Evolutionary conservation across 1,140 invertebrate genomes (phyloP).

Genomic region (Zophobas morio): DNA sequence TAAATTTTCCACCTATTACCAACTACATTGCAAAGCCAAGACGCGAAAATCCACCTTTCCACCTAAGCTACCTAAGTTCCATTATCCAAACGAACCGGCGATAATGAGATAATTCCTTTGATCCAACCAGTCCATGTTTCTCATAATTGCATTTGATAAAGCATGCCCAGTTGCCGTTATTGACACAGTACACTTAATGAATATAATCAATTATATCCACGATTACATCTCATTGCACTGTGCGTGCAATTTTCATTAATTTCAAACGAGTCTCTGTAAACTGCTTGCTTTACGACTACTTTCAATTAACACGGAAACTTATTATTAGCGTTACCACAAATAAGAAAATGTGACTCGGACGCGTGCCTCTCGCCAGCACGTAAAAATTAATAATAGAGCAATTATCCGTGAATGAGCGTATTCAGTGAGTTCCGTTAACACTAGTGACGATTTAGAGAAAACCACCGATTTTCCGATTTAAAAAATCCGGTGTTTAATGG

Average conservation of each 20-base stretch:
- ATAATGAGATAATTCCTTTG: too few species aligned
- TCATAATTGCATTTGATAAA: slow-evolving; percentile 5
- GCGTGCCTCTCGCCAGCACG: not conserved
- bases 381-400: not conserved
- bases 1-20: too few species aligned
- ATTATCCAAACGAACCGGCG: too few species aligned
- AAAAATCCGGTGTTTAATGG: too few species aligned
- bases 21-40: too few species aligned
- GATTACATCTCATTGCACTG: slow-evolving; percentile 27
- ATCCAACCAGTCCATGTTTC: not conserved
- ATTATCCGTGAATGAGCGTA: too few species aligned
- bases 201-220: slow-evolving; percentile 34
- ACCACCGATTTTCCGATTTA: too few species aligned
- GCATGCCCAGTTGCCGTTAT: slow-evolving; percentile 21
- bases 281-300: not conserved
- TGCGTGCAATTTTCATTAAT: slow-evolving; percentile 4
- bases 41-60: too few species aligned
- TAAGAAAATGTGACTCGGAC: too few species aligned
- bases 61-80: too few species aligned
- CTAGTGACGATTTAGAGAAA: too few species aligned
- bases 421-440: too few species aligned
- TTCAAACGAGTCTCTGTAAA: slow-evolving; percentile 1
- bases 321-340: not conserved
- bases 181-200: slow-evolving; percentile 30
- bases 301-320: slow-evolving; percentile 7